These are phyloP conservation scores for Amphiura filiformis DNA, from an alignment of 35 echinoderm and acorn worm species.

Conservation along the genomic window DNA sequence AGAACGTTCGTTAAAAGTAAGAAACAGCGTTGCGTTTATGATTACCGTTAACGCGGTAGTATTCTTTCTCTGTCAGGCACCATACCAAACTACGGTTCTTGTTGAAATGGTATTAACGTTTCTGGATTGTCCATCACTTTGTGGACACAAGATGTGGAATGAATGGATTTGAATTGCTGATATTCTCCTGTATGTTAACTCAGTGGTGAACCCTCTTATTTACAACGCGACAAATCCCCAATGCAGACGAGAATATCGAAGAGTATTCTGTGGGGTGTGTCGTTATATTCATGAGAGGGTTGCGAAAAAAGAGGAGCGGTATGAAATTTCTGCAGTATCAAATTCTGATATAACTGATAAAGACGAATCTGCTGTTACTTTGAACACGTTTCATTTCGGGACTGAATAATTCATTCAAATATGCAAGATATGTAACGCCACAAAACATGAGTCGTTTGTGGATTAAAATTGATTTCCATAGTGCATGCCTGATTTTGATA, in stretches of 20 bases:
- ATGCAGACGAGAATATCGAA: slow-evolving; percentile 25
- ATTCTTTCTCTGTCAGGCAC: slow-evolving; percentile 48
- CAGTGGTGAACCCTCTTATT: slow-evolving; percentile 58
- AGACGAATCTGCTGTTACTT: too few species aligned
- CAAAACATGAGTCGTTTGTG: too few species aligned
- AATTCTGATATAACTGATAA: too few species aligned
- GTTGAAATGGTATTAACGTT: slow-evolving; percentile 16
- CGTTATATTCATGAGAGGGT: background rate
- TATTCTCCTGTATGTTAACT: slow-evolving; percentile 59
- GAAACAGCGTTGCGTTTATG: slow-evolving; percentile 44
- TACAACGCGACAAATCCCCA: slow-evolving; percentile 55
- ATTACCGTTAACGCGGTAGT: slow-evolving; percentile 42
- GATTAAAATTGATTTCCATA: too few species aligned
- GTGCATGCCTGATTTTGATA: too few species aligned
- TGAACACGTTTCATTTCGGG: too few species aligned
- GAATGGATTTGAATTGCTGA: slow-evolving; percentile 17
- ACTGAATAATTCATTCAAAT: too few species aligned
- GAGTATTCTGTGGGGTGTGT: background rate
- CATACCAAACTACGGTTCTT: slow-evolving; percentile 32
- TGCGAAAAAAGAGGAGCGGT: too few species aligned
- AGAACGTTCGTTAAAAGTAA: slow-evolving; percentile 1
- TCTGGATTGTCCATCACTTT: background rate
- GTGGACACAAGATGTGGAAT: background rate
- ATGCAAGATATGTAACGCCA: too few species aligned
- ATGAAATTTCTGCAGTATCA: too few species aligned